Conservation (phyloP, 2,797 vertebrate species). For the Holocentrus rufus region DNA sequence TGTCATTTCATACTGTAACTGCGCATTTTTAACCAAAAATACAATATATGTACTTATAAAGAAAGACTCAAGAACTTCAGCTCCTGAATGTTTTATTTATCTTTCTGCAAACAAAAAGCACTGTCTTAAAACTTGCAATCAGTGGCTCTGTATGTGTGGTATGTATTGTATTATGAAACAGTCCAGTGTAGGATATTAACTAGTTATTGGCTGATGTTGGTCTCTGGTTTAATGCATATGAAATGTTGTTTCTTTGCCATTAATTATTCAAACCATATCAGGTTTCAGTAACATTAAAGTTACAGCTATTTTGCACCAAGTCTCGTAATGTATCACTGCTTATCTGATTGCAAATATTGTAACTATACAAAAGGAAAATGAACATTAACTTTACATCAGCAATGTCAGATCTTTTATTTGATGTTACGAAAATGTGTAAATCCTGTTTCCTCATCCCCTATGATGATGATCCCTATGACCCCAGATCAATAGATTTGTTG, state of each 20-base stretch:
- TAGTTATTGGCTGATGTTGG: constrained; percentile 65
- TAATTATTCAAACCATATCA: constrained; percentile 12
- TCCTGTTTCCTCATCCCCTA: background rate
- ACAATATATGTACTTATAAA: constrained; percentile 35
- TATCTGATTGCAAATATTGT: constrained; percentile 28
- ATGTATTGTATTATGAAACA: constrained; percentile 45
- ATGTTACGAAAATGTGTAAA: constrained; percentile 14
- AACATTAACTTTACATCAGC: constrained; percentile 25
- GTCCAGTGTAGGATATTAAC: constrained; percentile 50
- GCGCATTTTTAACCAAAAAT: constrained; percentile 51
- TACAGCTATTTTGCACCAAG: constrained; percentile 54
- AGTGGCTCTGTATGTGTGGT: constrained; percentile 46
- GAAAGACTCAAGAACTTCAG: constrained; percentile 41
- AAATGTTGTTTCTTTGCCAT: background rate
- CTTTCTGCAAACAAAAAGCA: constrained; percentile 51
- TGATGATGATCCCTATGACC: background rate
- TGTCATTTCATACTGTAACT: constrained; percentile 49
- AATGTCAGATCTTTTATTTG: constrained; percentile 37
- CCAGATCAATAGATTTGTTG: too few species aligned
- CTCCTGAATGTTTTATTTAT: constrained; percentile 58
- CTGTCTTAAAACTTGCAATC: constrained; percentile 58
- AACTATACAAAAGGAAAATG: constrained; percentile 30
- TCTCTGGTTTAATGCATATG: constrained; percentile 43
- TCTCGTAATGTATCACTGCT: constrained; percentile 7
- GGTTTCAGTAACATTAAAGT: constrained; percentile 35